Evolutionary conservation across 2,113 vertebrate species (phyloP).

Genomic region (Chamaea fasciata): DNA sequence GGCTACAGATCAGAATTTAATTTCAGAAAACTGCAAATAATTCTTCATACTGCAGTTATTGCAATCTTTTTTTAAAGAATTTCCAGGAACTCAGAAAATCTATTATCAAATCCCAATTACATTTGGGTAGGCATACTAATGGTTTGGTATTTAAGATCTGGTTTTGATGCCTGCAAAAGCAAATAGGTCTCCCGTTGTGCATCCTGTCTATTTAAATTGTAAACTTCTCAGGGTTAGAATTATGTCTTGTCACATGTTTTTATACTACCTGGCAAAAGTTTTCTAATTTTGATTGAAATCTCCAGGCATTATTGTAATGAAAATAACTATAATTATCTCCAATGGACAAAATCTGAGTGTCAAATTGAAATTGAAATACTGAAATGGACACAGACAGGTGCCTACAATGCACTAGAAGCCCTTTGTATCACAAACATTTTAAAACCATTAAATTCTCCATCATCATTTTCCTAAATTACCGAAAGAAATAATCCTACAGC

Average conservation of each 20-base stretch:
- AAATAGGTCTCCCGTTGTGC: not conserved
- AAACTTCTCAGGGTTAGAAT: not conserved
- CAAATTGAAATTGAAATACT: not conserved
- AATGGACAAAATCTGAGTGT: not conserved
- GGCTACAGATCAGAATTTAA: not conserved
- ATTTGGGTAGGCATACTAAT: not conserved
- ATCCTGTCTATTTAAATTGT: not conserved
- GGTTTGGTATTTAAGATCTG: not conserved
- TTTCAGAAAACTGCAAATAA: not conserved
- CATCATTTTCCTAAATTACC: not conserved
- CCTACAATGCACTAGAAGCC: not conserved
- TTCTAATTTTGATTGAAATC: not conserved
- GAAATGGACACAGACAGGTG: not conserved
- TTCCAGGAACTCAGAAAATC: not conserved
- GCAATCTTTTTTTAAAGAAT: not conserved
- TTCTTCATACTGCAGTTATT: not conserved
- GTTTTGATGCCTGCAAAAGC: not conserved
- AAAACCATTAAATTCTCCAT: not conserved
- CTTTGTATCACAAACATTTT: not conserved
- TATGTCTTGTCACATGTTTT: not conserved
- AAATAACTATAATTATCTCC: conserved; percentile 10
- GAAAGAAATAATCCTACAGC: not conserved
- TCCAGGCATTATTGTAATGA: not conserved
- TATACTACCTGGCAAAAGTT: not conserved
- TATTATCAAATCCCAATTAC: not conserved